These are phyloP conservation scores for Ophion costatus DNA, from an alignment of 2,888 invertebrate genomes.

Conservation along the genomic window DNA sequence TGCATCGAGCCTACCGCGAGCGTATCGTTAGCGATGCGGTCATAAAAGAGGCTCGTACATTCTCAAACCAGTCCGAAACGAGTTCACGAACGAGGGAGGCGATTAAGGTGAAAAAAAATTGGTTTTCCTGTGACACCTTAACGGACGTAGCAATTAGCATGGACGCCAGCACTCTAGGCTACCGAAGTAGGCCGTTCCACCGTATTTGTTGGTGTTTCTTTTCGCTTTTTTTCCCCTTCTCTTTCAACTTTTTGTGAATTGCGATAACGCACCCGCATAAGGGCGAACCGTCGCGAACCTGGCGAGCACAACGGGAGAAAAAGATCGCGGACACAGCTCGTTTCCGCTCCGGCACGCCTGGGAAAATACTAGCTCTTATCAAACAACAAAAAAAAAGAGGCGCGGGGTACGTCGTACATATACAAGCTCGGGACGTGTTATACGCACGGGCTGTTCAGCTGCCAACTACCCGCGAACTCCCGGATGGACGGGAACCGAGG, in stretches of 20 bases:
- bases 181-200: conserved; percentile 71
- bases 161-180: conserved; percentile 51
- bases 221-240: conserved; percentile 25
- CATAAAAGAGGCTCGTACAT: background rate
- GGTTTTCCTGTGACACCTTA: conserved; percentile 40
- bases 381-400: conserved; percentile 44
- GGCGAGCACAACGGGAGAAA: conserved; percentile 40
- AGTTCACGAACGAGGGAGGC: conserved; percentile 40
- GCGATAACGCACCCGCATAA: conserved; percentile 78
- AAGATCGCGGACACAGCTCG: conserved; percentile 52
- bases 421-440: conserved; percentile 31
- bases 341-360: conserved; percentile 70
- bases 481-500: conserved; percentile 14
- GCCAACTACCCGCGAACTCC: conserved; percentile 53
- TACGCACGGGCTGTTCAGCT: conserved; percentile 75
- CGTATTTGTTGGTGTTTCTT: conserved; percentile 63
- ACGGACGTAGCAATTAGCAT: conserved; percentile 58
- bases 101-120: conserved; percentile 32
- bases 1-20: background rate
- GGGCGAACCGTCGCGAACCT: conserved; percentile 54
- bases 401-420: conserved; percentile 48
- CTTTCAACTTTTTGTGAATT: conserved; percentile 26
- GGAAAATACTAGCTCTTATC: conserved; percentile 78
- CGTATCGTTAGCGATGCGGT: background rate
- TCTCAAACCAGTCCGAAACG: conserved; percentile 12